Evolutionary conservation across 2,113 vertebrate genomes (phyloP), one percentile per base, ranked within the genome.

Genomic region (Trematomus loennbergii): DNA sequence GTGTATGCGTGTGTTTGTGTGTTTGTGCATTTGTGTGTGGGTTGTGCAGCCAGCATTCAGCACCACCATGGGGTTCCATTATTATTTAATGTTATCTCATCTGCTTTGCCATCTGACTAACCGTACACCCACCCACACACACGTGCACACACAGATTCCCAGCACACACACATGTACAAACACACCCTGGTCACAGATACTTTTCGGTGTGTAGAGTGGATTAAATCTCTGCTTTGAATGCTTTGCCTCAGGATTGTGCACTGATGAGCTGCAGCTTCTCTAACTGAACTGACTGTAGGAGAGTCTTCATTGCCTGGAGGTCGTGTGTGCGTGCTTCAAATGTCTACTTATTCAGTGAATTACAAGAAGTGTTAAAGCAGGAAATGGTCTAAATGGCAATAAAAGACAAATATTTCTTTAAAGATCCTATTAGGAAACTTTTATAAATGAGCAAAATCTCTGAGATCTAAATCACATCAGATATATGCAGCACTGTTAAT

Each of bases 1-100:
- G 13, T 69, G 53, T 83, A 61, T 86, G 58, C 86, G 10, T 71
- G 64, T 78, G 29, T 72, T 68, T 76, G 64, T 82, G 40, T 50
- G 54, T 75, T 50, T 46, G 83, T 76, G 66, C 50, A 57, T 46
- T 62, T 12, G 63, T 20, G 46, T 43, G 52, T 58, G 17, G 43
- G 59, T 61, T 69, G 72, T 79, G 64, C 76, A 72, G 80, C n/a
- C 70, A 72, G 72, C 64, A 87, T 91, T 85, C 89, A 94, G 75
- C 89, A 88, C 77, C 88, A 92, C 78, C 77, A 87, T 82, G 68
- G 85, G 87, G 79, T 86, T 87, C 71, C 78, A 88, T 91, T 86
- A 85, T 90, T 88, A 85, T 88, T 91, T 86, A 82, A 85, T 87
- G 73, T 84, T 82, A 77, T 87, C 79, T 89, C 83, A 91, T 92